These are phyloP conservation scores for Pterocles burchelli DNA, from an alignment of 2,113 vertebrate species.

Conservation along the genomic window DNA sequence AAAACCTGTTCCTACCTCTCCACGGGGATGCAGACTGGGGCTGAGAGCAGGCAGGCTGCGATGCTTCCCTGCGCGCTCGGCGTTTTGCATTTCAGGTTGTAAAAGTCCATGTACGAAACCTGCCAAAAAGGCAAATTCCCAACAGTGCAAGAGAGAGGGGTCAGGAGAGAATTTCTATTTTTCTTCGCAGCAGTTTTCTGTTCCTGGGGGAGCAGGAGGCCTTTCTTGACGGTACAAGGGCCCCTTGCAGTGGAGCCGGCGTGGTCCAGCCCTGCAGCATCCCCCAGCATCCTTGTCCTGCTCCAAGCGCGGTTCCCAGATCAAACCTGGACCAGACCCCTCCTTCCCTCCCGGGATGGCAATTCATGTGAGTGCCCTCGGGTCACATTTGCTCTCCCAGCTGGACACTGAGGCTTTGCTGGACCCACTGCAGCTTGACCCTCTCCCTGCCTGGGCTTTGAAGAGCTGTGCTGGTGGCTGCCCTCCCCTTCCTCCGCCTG, in stretches of 20 bases:
- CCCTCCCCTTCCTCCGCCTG: background rate
- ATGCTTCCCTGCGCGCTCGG: background rate
- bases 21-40: background rate
- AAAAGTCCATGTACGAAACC: background rate
- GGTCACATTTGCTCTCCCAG: slow-evolving; percentile 4
- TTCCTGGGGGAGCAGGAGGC: background rate
- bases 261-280: background rate
- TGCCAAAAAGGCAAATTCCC: background rate
- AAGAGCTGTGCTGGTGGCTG: background rate
- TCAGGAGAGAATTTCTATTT: background rate
- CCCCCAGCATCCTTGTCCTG: background rate
- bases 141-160: background rate
- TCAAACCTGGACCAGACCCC: background rate
- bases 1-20: background rate
- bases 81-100: background rate
- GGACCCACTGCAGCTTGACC: background rate
- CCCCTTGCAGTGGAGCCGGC: fast-evolving
- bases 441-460: background rate
- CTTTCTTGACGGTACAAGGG: background rate
- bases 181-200: background rate
- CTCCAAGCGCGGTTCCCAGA: background rate
- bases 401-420: background rate
- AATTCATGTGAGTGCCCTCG: fast-evolving
- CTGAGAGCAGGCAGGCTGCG: background rate
- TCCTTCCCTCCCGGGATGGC: background rate